These are phyloP conservation scores for Oikopleura vanhoeffeni DNA, from an alignment of 23 tunicate genomes.

Conservation along the genomic window DNA sequence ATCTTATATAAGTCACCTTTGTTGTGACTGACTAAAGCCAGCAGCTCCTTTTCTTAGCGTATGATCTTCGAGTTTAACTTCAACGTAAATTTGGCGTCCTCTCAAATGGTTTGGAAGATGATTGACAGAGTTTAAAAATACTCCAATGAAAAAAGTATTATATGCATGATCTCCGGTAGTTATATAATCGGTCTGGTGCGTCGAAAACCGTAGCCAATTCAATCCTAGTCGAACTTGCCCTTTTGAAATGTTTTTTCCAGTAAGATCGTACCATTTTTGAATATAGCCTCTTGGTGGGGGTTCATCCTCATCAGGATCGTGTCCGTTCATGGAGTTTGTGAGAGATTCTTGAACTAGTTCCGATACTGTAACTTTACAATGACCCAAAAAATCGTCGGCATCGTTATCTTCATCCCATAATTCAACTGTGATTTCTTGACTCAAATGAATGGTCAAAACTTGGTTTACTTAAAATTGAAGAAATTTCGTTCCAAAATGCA, in stretches of 20 bases:
- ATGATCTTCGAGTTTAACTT: background rate
- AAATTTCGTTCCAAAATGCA: too few relatives aligned
- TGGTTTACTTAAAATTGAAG: too few relatives aligned
- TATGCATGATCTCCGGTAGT: background rate
- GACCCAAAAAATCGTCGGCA: background rate
- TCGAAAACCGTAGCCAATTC: background rate
- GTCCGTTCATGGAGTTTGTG: background rate
- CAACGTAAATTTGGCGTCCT: background rate
- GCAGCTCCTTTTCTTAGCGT: too few relatives aligned
- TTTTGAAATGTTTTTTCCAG: background rate
- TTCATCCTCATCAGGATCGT: background rate
- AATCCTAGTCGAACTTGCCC: background rate
- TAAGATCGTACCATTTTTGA: background rate
- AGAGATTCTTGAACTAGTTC: background rate
- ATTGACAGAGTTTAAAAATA: background rate
- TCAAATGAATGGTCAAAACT: too few relatives aligned
- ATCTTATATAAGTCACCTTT: too few relatives aligned
- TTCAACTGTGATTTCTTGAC: slow-evolving; percentile 2
- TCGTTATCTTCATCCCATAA: background rate
- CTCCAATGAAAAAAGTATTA: background rate
- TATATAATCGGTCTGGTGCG: background rate
- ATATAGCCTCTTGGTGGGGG: background rate
- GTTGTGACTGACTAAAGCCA: too few relatives aligned
- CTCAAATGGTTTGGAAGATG: background rate
- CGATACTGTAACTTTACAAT: background rate